Conservation (phyloP, 1,140 invertebrate genomes). For the Caerostris darwini region DNA sequence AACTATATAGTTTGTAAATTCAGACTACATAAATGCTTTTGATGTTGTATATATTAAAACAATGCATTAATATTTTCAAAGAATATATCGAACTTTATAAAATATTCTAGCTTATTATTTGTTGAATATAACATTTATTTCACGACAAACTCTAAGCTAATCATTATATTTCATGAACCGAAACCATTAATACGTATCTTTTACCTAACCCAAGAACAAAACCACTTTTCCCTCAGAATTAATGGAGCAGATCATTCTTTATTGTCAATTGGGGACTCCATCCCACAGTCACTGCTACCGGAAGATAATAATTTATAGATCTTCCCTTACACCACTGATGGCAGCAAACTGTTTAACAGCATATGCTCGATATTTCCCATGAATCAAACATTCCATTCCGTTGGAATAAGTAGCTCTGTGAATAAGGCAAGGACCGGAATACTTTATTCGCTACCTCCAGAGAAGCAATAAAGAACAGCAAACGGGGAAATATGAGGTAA, state of each 20-base stretch:
- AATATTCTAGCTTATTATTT: no score
- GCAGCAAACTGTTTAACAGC: not conserved
- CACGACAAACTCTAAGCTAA: no score
- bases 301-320: slow-evolving; percentile 18
- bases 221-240: not conserved
- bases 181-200: not conserved
- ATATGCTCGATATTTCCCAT: not conserved
- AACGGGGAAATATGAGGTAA: slow-evolving; percentile 13
- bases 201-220: not conserved
- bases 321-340: not conserved
- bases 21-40: no score
- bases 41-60: no score
- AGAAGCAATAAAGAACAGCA: slow-evolving; percentile 1
- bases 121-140: no score
- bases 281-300: not conserved
- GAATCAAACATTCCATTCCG: slow-evolving; percentile 13
- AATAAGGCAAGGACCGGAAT: not conserved
- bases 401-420: not conserved
- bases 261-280: not conserved
- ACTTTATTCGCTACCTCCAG: not conserved
- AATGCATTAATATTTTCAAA: no score
- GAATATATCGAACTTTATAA: no score
- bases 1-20: no score
- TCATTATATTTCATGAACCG: no score
- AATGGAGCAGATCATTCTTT: slow-evolving; percentile 1